These are phyloP conservation scores for Muscidifurax raptorellus DNA, from an alignment of 1,140 invertebrate genomes.

Conservation along the genomic window DNA sequence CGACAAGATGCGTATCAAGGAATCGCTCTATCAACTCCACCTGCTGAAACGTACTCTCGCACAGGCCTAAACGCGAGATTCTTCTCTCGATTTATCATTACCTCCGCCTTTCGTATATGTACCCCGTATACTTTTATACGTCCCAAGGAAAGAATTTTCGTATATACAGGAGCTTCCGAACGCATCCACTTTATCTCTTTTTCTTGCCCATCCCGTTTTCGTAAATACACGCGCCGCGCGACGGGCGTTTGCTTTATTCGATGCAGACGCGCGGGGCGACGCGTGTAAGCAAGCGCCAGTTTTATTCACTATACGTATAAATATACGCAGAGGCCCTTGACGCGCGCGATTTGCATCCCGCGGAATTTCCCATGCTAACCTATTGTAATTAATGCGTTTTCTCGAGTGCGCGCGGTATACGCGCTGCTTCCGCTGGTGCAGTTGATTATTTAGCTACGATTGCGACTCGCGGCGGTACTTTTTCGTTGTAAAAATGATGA, in stretches of 20 bases:
- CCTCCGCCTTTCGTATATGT: background rate
- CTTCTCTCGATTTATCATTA: conserved; percentile 46
- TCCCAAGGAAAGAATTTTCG: no score
- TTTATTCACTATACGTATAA: background rate
- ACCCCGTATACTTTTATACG: no score
- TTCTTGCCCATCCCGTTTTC: background rate
- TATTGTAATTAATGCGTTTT: conserved; percentile 33
- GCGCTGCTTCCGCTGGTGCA: no score
- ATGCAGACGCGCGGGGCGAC: background rate
- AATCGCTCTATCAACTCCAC: conserved; percentile 41
- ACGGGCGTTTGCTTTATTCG: background rate
- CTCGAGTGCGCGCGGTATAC: background rate
- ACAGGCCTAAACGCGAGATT: background rate
- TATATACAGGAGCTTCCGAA: no score
- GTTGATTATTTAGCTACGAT: no score
- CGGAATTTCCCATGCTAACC: background rate
- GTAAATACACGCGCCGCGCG: background rate
- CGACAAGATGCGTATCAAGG: conserved; percentile 30
- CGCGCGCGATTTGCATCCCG: background rate
- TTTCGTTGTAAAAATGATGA: no score
- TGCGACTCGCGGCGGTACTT: no score
- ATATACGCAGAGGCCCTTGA: background rate
- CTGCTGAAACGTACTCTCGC: conserved; percentile 30
- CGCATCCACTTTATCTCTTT: no score
- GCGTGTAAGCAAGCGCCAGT: background rate